phyloP scores from a whole-genome alignment of 1,140 invertebrate genomes.

The Oreohelix idahoensis region DNA sequence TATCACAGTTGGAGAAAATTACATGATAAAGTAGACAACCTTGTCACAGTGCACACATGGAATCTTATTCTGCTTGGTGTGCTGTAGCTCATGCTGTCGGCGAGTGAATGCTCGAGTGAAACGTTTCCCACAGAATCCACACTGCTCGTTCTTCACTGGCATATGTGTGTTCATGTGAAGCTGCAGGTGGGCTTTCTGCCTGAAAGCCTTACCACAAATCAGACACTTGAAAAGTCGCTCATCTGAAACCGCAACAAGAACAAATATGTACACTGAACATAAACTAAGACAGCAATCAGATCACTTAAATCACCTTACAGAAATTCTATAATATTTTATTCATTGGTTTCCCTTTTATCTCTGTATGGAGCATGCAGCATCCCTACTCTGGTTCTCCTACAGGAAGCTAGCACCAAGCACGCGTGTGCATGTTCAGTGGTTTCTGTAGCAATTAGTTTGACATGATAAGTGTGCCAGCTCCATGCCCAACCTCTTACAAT shows the following conservation, averaged over 20 bases:
- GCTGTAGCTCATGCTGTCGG: conserved; percentile 54
- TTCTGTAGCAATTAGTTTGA: too few relatives aligned
- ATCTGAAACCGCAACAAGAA: conserved; percentile 41
- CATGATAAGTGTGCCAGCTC: too few relatives aligned
- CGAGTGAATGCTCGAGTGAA: conserved; percentile 52
- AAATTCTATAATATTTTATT: too few relatives aligned
- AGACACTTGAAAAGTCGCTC: conserved; percentile 74
- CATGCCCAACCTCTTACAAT: too few relatives aligned
- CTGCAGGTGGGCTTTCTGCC: conserved; percentile 75
- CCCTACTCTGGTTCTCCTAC: too few relatives aligned
- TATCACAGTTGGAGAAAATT: too few relatives aligned
- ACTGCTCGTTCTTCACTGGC: conserved; percentile 74
- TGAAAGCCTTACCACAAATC: conserved; percentile 76
- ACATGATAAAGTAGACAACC: too few relatives aligned
- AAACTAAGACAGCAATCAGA: neutral
- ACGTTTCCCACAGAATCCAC: conserved; percentile 73
- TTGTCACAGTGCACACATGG: conserved; percentile 41
- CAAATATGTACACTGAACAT: neutral
- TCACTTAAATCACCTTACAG: too few relatives aligned
- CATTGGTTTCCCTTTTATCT: too few relatives aligned
- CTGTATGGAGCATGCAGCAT: too few relatives aligned
- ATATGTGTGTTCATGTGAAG: conserved; percentile 75
- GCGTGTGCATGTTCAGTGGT: too few relatives aligned
- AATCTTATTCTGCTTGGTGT: conserved; percentile 53
- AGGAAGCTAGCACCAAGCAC: too few relatives aligned